Conservation (phyloP, 2,888 invertebrate species). For the Tenthredo distinguenda region DNA sequence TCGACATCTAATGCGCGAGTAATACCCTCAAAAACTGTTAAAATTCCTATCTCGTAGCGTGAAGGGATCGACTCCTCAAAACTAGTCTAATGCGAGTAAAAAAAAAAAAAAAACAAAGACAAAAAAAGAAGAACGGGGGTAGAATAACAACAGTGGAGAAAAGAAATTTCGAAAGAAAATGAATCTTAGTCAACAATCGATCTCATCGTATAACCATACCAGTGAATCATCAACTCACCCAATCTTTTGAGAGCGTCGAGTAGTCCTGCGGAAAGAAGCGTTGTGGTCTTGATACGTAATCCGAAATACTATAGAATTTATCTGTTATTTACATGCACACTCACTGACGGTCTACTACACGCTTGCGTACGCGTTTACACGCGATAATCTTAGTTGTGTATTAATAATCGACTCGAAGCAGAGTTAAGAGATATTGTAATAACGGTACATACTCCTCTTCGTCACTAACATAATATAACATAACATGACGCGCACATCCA, state of each 20-base stretch:
- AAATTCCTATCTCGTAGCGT: not conserved
- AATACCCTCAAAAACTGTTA: not conserved
- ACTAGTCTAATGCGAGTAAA: not conserved
- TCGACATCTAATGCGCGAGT: not conserved
- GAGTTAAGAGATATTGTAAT: not conserved
- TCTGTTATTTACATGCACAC: slow-evolving; percentile 12
- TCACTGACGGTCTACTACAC: not conserved
- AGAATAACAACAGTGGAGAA: not conserved
- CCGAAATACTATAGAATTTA: slow-evolving; percentile 5
- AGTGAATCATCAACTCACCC: not conserved
- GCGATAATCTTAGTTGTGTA: not conserved
- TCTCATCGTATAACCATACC: not conserved
- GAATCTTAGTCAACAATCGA: not conserved
- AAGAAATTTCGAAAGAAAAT: not conserved
- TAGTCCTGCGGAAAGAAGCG: not conserved
- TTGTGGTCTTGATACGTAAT: not conserved
- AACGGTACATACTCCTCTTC: not conserved
- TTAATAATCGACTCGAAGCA: not conserved
- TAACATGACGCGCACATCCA: slow-evolving; percentile 10
- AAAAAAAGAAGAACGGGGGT: not conserved
- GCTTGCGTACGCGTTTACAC: not conserved
- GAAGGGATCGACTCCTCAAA: not conserved
- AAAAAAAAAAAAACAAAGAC: not conserved
- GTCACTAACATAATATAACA: not conserved
- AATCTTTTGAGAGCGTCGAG: not conserved